Evolutionary conservation across 2,113 vertebrate genomes (phyloP).

Genomic region (Rhinoderma darwinii): DNA sequence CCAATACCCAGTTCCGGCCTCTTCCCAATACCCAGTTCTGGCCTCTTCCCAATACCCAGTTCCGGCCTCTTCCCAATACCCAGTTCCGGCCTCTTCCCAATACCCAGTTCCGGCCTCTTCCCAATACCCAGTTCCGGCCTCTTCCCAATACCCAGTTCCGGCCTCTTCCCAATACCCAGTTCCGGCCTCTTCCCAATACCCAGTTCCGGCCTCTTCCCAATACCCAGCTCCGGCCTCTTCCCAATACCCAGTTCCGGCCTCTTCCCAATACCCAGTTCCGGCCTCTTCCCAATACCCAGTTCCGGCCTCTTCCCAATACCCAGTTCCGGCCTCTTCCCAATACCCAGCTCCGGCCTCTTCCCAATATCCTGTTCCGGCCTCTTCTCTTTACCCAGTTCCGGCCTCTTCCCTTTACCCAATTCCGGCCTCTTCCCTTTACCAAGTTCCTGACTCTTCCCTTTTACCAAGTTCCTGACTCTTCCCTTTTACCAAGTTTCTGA

Average conservation of each 20-base stretch:
- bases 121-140: neutral
- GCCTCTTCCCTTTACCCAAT: neutral
- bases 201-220: neutral
- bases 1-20: neutral
- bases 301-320: no score
- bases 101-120: neutral
- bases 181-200: neutral
- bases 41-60: neutral
- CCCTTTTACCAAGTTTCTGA: neutral
- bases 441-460: neutral
- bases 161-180: no score
- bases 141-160: no score
- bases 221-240: neutral
- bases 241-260: neutral
- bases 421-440: neutral
- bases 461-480: neutral
- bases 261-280: neutral
- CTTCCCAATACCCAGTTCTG: neutral
- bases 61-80: neutral
- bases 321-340: neutral
- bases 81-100: neutral
- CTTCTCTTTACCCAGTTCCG: neutral
- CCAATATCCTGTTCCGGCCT: no score
- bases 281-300: no score
- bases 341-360: no score